Evolutionary conservation across 2,888 invertebrate genomes (phyloP).

Genomic region (Zhuqinia jingwanae): DNA sequence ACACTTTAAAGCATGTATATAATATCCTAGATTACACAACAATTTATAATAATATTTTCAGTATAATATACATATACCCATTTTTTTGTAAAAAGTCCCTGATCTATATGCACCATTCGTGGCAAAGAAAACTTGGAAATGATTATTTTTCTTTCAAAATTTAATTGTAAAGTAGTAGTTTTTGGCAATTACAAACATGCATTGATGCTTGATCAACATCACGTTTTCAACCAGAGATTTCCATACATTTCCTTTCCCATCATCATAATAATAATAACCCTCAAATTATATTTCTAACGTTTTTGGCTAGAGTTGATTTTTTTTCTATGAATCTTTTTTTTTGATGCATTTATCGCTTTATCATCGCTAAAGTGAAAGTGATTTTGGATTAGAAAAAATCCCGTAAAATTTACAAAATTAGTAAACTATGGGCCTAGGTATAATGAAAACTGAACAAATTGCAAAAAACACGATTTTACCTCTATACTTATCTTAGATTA

Average conservation of each 20-base stretch:
- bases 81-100: slow-evolving; percentile 30
- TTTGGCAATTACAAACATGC: slow-evolving; percentile 45
- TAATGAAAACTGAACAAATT: too few relatives aligned
- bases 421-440: too few relatives aligned
- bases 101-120: slow-evolving; percentile 22
- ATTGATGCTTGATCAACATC: not conserved
- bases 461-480: not conserved
- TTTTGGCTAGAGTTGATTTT: not conserved
- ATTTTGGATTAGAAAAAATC: too few relatives aligned
- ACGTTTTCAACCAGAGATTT: not conserved
- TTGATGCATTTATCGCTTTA: too few relatives aligned
- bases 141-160: too few relatives aligned
- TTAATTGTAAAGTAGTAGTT: not conserved
- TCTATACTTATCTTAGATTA: not conserved
- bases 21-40: too few relatives aligned
- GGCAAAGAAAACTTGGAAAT: not conserved
- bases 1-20: too few relatives aligned
- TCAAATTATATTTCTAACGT: not conserved
- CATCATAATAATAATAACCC: not conserved
- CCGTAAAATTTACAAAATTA: too few relatives aligned
- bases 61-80: not conserved
- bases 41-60: too few relatives aligned
- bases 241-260: not conserved
- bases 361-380: too few relatives aligned
- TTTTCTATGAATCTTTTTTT: too few relatives aligned